Conservation (phyloP, 2,888 invertebrate species). For the Melinaea menophilus region DNA sequence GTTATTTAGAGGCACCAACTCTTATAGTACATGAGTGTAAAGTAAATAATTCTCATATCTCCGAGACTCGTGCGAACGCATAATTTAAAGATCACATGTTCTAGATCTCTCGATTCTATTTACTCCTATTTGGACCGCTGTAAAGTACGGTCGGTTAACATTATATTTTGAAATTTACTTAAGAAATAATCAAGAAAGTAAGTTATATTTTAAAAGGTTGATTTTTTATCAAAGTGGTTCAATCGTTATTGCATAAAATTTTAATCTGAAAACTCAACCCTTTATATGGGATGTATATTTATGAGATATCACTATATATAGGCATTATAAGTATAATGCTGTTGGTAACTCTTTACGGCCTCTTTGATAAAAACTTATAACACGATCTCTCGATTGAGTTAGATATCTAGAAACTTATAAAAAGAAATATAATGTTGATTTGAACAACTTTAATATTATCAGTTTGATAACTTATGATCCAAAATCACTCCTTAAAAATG, state of each 20-base stretch:
- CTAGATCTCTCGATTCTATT: slow-evolving; percentile 20
- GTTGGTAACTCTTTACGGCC: slow-evolving; percentile 19
- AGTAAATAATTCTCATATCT: slow-evolving; percentile 4
- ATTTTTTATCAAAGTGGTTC: too few species aligned
- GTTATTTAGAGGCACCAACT: not conserved
- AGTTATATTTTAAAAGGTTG: too few species aligned
- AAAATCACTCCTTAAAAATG: too few species aligned
- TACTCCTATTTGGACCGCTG: slow-evolving; percentile 13
- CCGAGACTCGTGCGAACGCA: slow-evolving; percentile 22
- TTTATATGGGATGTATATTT: slow-evolving; percentile 1
- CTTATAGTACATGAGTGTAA: not conserved
- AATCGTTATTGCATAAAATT: not conserved
- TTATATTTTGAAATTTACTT: not conserved
- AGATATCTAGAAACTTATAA: slow-evolving; percentile 12
- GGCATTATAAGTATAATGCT: slow-evolving; percentile 16
- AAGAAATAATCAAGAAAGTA: not conserved
- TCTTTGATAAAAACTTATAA: slow-evolving; percentile 17
- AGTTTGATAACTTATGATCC: too few species aligned
- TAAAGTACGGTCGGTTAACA: not conserved
- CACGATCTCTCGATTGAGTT: slow-evolving; percentile 20
- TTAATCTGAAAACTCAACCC: not conserved
- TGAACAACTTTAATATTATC: too few species aligned
- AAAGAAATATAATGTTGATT: not conserved
- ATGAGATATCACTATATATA: slow-evolving; percentile 16
- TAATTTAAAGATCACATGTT: slow-evolving; percentile 26